Base-by-base conservation (phyloP, 2,888 invertebrate species). In the Thecocarcelia acutangulata region DNA sequence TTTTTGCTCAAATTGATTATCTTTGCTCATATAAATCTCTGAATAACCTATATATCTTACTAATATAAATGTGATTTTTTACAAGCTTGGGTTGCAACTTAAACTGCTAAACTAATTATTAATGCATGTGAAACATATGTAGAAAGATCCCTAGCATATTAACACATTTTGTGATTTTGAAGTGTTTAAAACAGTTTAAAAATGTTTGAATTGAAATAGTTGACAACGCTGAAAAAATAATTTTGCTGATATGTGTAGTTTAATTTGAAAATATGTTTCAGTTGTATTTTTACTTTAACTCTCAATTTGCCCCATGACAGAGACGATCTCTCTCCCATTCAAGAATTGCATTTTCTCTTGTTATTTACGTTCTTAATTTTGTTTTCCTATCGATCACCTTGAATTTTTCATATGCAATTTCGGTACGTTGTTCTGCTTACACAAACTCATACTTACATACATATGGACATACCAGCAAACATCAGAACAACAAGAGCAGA, bases 371-470 rank as follows among this genome's bases (percentile, higher is more conserved):
- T 19, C 37, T 28, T 40, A 11, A 42, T 19, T 58, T 52, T 50
- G 64, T 66, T 68, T 69, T 66, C 19, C 69, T 70, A 74, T 78
- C 69, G 82, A 82, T 82, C 78, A 82, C 82, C 82, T 82, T 82
- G 82, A 82, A 78, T 77, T 70, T 68, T 75, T 64, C 56, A 44
- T 69, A 37, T 69, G 56, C 66, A 37, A 58, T 70, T 73, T 66
- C 19, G 44, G 63, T 19, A 50, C 28, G 42, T 28, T 68, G 9
- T 13, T 13, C 9, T 40, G 37, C 33, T 42, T 33, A 15, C 28
- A 59, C 28, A 50, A 33, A 33, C n/a, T 40, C n/a, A 28, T 3
- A 17, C 15, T 12, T 21, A 9, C 24, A 48, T 21, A 17, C 28
- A 28, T n/a, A 37, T 37, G 13, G 33, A 33, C 9, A 64, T 13